These are phyloP conservation scores for Haliaeetus leucogaster DNA, from an alignment of 2,113 vertebrate species.

Conservation along the genomic window DNA sequence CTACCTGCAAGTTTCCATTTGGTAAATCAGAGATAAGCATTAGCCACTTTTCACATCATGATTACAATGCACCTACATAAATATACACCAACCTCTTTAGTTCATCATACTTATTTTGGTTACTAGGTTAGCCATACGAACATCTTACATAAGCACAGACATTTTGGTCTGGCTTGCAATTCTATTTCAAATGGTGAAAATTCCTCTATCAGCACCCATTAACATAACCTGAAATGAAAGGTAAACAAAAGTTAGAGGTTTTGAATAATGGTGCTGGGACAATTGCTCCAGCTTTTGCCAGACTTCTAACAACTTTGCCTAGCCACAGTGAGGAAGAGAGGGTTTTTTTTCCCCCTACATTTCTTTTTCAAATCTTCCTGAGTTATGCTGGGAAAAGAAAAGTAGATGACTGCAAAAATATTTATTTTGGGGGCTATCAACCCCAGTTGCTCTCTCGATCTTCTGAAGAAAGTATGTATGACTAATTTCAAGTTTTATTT, in stretches of 20 bases:
- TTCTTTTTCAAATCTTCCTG: background rate
- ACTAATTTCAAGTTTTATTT: background rate
- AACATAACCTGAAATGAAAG: background rate
- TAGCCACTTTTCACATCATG: background rate
- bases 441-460: background rate
- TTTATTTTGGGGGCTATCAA: background rate
- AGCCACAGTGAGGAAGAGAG: background rate
- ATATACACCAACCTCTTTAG: background rate
- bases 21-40: background rate
- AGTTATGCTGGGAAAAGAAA: background rate
- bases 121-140: background rate
- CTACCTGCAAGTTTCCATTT: background rate
- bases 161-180: background rate
- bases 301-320: background rate
- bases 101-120: background rate
- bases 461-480: background rate
- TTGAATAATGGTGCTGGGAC: background rate
- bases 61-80: background rate
- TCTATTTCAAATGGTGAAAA: background rate
- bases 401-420: background rate
- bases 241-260: background rate
- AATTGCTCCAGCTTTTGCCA: background rate
- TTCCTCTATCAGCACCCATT: background rate
- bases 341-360: accelerated
- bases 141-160: background rate